Evolutionary conservation across 2,888 invertebrate species (phyloP), one percentile per base, ranked within the genome.

Genomic region (Nebria brevicollis): DNA sequence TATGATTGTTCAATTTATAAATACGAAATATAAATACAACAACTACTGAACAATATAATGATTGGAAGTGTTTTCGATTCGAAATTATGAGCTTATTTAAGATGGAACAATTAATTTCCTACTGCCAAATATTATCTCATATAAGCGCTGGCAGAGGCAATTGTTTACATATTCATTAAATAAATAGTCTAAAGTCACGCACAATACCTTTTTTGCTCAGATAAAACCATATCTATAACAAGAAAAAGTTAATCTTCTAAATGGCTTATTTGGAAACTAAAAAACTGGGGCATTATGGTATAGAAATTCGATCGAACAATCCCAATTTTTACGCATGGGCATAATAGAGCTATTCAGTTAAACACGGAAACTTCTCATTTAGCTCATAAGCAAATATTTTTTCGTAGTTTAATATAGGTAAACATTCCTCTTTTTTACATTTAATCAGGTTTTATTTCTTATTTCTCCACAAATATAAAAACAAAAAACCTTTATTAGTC

Each of bases 321-420:
- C 66, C 64, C 13, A 25, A 43, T 66, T 64, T 79, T 77, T 72
- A 77, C 72, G 64, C 77, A 76, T 34, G 34, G 34, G 34, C 34
- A 54, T 73, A 78, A 78, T 78, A 78, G 73, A 78, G 79, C 66
- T 68, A 74, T 79, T 74, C 68, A 43, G 13, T 20, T 43, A 25
- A 20, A 66, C 79, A 79, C 79, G 79, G 66, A 79, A 79, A 79
- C 68, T 43, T 65, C 79, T 74, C 79, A 79, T 79, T 79, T 79
- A 74, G 43, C 74, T 66, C 41, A 66, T 43, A 79, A 74, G 74
- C 68, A 73, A 79, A 79, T 79, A 79, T 42, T 73, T 66, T 41
- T 72, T 26, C 25, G 54, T 54, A 54, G 54, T 54, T 54, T 54
- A 54, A 54, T 54, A 54, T 54, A 54, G 54, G 8, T 54, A 54